Evolutionary conservation across 2,113 vertebrate genomes (phyloP).

Genomic region (Trogon surrucura): DNA sequence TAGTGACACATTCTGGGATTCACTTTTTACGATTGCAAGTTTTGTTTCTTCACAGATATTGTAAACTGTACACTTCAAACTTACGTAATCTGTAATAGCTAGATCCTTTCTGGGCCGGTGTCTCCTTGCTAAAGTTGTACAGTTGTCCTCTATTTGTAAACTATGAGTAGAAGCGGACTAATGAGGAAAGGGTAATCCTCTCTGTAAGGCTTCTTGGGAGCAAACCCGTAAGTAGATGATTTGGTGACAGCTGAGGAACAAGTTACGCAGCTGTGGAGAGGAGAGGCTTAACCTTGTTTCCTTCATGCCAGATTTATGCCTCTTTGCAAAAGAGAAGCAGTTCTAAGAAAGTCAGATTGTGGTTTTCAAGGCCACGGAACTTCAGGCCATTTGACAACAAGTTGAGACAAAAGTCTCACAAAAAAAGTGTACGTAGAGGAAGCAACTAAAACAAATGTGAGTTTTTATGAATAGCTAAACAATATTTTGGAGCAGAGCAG

Average conservation of each 20-base stretch:
- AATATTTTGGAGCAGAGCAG: not conserved
- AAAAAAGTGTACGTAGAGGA: not conserved
- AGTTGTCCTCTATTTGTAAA: constrained; percentile 5
- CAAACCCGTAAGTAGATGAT: not conserved
- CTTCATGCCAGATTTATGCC: not conserved
- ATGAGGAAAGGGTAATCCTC: not conserved
- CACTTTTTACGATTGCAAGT: not conserved
- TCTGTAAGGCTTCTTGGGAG: not conserved
- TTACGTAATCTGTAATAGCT: not conserved
- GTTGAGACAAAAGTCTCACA: not conserved
- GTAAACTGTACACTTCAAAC: not conserved
- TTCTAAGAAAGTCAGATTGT: not conserved
- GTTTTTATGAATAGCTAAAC: not conserved
- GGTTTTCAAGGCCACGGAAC: not conserved
- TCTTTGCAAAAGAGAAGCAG: not conserved
- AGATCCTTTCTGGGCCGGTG: not conserved
- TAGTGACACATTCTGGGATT: not conserved
- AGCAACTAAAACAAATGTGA: not conserved
- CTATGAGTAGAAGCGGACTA: not conserved
- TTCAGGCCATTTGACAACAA: not conserved
- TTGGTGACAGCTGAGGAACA: not conserved
- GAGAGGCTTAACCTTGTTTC: not conserved
- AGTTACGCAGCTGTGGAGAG: not conserved
- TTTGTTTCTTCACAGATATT: not conserved
- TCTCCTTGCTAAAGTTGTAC: not conserved